Percentiles rank a stretch among this genome's conserved stretches.
Conservation (phyloP, 2,888 invertebrate species). For the Alentia gelatinosa region DNA sequence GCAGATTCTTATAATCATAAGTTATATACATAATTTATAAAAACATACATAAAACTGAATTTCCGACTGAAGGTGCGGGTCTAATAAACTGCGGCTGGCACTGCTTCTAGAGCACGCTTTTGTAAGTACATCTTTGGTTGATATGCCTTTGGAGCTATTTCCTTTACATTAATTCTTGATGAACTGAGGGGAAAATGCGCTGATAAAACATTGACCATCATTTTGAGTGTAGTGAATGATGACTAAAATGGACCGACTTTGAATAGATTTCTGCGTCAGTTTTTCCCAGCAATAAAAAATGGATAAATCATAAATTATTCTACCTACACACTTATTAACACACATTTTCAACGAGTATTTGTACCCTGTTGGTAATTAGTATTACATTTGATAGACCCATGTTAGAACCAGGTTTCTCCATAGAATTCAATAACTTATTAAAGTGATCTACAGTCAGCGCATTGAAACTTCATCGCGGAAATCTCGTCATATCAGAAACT, state of each 20-base stretch:
- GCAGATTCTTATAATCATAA: not conserved
- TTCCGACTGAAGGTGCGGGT: no score
- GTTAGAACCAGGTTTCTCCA: not conserved
- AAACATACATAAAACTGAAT: not conserved
- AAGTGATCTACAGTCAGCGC: not conserved
- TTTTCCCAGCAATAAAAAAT: not conserved
- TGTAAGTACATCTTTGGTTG: no score
- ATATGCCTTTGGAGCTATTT: no score
- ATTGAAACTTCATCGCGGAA: constrained; percentile 1
- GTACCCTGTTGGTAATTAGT: not conserved
- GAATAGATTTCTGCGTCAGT: no score
- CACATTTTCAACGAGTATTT: not conserved
- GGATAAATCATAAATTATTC: constrained; percentile 33
- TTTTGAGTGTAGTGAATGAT: no score
- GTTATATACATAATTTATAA: not conserved
- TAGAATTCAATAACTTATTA: no score
- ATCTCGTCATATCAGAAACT: not conserved
- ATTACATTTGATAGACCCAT: not conserved
- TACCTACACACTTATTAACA: constrained; percentile 21
- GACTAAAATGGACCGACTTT: no score
- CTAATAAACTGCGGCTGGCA: no score
- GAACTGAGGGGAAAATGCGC: no score
- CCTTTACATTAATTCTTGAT: no score
- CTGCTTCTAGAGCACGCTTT: no score
- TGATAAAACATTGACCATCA: no score